These are phyloP conservation scores for Pogonocichla stellata DNA, from an alignment of 2,113 vertebrate genomes.

Conservation along the genomic window DNA sequence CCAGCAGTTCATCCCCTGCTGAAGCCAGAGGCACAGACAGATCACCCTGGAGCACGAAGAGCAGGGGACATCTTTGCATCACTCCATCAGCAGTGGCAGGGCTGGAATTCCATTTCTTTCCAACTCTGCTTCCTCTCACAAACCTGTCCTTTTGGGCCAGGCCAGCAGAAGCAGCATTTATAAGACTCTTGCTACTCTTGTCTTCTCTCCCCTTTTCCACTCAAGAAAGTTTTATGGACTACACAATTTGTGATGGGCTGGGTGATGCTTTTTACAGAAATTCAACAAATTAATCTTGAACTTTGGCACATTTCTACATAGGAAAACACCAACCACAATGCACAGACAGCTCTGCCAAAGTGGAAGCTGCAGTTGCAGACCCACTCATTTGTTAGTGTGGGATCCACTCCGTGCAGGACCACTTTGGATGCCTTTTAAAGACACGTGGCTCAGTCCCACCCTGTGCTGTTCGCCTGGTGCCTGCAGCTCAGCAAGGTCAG, in stretches of 20 bases:
- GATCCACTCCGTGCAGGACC: rapidly evolving
- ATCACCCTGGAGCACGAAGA: background rate
- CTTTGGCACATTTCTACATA: background rate
- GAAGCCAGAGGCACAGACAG: background rate
- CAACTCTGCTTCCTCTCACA: background rate
- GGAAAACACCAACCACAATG: background rate
- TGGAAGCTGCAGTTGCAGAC: background rate
- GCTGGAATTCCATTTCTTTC: background rate
- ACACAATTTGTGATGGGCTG: background rate
- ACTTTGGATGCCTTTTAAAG: background rate
- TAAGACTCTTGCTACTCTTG: background rate
- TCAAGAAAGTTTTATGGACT: rapidly evolving
- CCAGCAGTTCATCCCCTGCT: background rate
- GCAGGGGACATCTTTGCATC: background rate
- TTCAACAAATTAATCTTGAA: background rate
- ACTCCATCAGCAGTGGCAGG: background rate
- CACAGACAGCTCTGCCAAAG: background rate
- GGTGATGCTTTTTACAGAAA: background rate
- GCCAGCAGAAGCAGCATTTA: background rate
- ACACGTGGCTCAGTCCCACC: background rate
- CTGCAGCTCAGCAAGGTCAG: background rate
- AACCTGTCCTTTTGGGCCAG: background rate
- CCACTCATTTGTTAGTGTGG: background rate
- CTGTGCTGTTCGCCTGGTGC: background rate
- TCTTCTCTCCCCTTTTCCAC: background rate